These are phyloP conservation scores for Protophormia terraenovae DNA, from an alignment of 2,888 invertebrate genomes.

Conservation along the genomic window DNA sequence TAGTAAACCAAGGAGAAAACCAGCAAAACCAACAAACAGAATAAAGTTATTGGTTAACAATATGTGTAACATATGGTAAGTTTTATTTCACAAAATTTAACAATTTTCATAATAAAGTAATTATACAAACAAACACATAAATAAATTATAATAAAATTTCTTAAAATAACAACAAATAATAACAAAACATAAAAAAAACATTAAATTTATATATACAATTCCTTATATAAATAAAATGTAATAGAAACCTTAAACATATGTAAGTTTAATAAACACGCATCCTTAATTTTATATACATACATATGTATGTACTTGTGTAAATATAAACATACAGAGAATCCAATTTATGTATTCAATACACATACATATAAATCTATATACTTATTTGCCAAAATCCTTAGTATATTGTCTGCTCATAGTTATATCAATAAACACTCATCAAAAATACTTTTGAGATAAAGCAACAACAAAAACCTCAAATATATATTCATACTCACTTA, in stretches of 20 bases:
- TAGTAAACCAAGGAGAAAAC: background rate
- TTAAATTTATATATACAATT: background rate
- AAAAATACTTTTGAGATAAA: conserved; percentile 22
- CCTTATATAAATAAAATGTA: conserved; percentile 17
- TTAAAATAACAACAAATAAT: conserved; percentile 24
- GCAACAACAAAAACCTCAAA: conserved; percentile 6
- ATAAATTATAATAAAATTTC: no score
- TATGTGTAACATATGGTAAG: conserved; percentile 62
- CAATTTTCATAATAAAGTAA: background rate
- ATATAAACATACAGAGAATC: background rate
- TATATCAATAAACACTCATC: conserved; percentile 56
- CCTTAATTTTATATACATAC: background rate
- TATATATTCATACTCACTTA: background rate
- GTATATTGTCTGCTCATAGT: conserved; percentile 38
- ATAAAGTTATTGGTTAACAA: background rate
- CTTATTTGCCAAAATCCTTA: no score
- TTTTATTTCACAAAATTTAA: conserved; percentile 9
- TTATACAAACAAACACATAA: background rate
- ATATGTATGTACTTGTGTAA: background rate
- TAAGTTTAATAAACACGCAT: background rate
- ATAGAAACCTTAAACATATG: conserved; percentile 42
- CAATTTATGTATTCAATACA: background rate
- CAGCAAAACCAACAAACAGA: background rate
- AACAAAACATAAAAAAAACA: background rate
- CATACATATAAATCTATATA: background rate